Conservation (phyloP, 1,140 invertebrate genomes). For the Apis dorsata region DNA sequence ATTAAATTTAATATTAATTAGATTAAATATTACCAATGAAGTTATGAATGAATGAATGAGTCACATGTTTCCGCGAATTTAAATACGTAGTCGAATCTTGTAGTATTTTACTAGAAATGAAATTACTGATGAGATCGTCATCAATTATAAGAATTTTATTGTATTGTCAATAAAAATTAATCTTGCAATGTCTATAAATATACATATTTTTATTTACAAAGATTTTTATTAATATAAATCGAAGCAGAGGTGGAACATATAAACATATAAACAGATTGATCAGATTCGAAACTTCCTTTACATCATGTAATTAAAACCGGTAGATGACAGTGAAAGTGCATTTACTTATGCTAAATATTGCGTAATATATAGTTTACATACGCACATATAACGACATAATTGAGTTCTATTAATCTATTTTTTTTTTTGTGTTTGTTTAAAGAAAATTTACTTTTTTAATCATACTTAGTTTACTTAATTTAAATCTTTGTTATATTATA, state of each 20-base stretch:
- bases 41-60: slow-evolving; percentile 24
- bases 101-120: neutral
- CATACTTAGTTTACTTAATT: too few relatives aligned
- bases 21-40: neutral
- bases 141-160: neutral
- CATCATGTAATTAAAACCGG: slow-evolving; percentile 30
- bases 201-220: neutral
- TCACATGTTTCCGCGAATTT: slow-evolving; percentile 11
- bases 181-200: neutral
- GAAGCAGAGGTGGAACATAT: too few relatives aligned
- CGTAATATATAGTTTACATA: neutral
- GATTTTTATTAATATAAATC: neutral
- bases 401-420: neutral
- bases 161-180: neutral
- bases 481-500: too few relatives aligned
- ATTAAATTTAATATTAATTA: neutral
- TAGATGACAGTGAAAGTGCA: slow-evolving; percentile 49
- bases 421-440: neutral
- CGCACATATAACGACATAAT: neutral
- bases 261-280: neutral
- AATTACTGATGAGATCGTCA: neutral
- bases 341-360: slow-evolving; percentile 32
- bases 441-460: neutral
- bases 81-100: neutral
- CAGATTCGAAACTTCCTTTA: slow-evolving; percentile 36